phyloP scores from a whole-genome alignment of 2,113 vertebrate genomes.

The Neolamprologus ventralis region DNA sequence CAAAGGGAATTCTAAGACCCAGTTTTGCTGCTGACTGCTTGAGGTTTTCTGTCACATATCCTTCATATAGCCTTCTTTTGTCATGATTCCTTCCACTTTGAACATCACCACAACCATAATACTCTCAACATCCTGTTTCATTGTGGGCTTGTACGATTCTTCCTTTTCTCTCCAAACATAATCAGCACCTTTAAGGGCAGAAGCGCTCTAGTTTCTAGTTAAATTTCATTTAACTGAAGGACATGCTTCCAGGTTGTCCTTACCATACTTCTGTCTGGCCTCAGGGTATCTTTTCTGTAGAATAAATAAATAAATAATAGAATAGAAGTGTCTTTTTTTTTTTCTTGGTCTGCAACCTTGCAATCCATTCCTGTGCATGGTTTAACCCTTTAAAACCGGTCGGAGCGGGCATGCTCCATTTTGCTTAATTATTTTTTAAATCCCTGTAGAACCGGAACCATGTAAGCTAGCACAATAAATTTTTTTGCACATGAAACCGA shows the following conservation, averaged over 20 bases:
- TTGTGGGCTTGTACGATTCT: not conserved
- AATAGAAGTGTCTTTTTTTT: not conserved
- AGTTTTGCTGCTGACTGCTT: not conserved
- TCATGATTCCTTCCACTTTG: not conserved
- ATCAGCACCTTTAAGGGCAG: not conserved
- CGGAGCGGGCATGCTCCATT: fast-evolving
- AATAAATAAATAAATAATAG: not conserved
- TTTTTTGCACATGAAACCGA: not conserved
- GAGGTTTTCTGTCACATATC: not conserved
- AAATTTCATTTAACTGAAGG: not conserved
- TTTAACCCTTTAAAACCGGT: not conserved
- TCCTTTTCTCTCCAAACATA: not conserved
- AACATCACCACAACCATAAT: not conserved
- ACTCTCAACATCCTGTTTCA: not conserved
- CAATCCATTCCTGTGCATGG: not conserved
- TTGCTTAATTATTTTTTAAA: not conserved
- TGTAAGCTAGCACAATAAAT: not conserved
- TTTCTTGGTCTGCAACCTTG: not conserved
- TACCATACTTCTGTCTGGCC: not conserved
- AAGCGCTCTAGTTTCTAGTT: not conserved
- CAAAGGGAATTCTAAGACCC: not conserved
- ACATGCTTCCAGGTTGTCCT: not conserved
- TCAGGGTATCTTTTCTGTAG: not conserved
- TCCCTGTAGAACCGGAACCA: not conserved
- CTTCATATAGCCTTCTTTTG: not conserved